These are phyloP conservation scores for Drosophila guanche DNA, from an alignment of 1,140 invertebrate genomes.

Conservation along the genomic window DNA sequence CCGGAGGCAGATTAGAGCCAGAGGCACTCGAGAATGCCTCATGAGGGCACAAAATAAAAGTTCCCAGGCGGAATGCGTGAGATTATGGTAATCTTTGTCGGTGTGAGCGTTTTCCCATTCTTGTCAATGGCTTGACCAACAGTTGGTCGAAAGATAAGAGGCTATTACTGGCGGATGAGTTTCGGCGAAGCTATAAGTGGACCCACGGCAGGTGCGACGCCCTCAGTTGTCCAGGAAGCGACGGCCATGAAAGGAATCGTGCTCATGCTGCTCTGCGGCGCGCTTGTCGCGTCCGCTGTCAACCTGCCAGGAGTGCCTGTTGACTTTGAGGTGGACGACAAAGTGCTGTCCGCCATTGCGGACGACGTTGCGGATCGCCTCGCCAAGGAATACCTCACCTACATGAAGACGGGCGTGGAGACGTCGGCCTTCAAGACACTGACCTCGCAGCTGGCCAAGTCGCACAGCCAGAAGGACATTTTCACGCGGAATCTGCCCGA, in stretches of 20 bases:
- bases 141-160: conserved; percentile 28
- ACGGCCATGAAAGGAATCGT: conserved; percentile 53
- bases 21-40: too few species aligned
- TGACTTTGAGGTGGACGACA: conserved; percentile 59
- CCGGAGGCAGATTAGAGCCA: conserved; percentile 35
- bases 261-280: conserved; percentile 35
- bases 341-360: conserved; percentile 63
- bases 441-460: conserved; percentile 62
- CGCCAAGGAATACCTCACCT: conserved; percentile 66
- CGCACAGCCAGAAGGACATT: conserved; percentile 73
- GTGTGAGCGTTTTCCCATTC: conserved; percentile 6
- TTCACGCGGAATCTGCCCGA: conserved; percentile 67
- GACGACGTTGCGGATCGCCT: conserved; percentile 65
- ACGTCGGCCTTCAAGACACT: conserved; percentile 55
- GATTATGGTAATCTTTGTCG: conserved; percentile 32
- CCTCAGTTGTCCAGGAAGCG: conserved; percentile 41
- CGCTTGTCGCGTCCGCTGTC: conserved; percentile 45
- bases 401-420: conserved; percentile 65
- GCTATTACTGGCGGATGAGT: too few species aligned
- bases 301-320: conserved; percentile 68
- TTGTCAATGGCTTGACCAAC: conserved; percentile 29
- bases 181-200: conserved; percentile 56
- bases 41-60: conserved; percentile 4
- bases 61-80: conserved; percentile 11
- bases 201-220: conserved; percentile 2